phyloP scores from a whole-genome alignment of 2,888 invertebrate species.

The Apeira syringaria region DNA sequence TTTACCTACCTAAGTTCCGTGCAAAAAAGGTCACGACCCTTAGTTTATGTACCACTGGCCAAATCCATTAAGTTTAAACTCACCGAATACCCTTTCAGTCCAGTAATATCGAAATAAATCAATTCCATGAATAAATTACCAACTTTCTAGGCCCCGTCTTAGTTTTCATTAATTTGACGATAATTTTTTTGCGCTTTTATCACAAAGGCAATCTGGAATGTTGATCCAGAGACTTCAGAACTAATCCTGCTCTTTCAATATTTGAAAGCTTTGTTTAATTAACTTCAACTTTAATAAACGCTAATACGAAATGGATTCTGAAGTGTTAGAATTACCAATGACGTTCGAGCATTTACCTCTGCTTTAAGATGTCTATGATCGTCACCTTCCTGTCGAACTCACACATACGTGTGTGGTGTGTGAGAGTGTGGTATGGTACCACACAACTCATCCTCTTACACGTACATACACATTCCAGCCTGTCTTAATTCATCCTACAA shows the following conservation, averaged over 20 bases:
- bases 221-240: constrained; percentile 7
- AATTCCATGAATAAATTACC: constrained; percentile 17
- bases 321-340: too few relatives aligned
- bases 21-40: background rate
- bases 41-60: background rate
- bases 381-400: too few relatives aligned
- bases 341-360: too few relatives aligned
- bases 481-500: too few relatives aligned
- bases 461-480: too few relatives aligned
- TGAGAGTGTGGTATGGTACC: too few relatives aligned
- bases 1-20: too few relatives aligned
- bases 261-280: constrained; percentile 8
- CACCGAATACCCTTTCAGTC: constrained; percentile 7
- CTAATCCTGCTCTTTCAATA: constrained; percentile 9
- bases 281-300: too few relatives aligned
- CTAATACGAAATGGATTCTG: too few relatives aligned
- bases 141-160: constrained; percentile 9
- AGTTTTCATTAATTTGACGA: constrained; percentile 18
- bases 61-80: constrained; percentile 13
- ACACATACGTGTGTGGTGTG: too few relatives aligned
- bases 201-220: constrained; percentile 14
- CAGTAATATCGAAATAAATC: constrained; percentile 17
- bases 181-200: constrained; percentile 16
- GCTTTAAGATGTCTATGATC: too few relatives aligned
- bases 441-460: too few relatives aligned